Conservation (phyloP, 2,113 vertebrate species). For the Gasterosteus nipponicus region DNA sequence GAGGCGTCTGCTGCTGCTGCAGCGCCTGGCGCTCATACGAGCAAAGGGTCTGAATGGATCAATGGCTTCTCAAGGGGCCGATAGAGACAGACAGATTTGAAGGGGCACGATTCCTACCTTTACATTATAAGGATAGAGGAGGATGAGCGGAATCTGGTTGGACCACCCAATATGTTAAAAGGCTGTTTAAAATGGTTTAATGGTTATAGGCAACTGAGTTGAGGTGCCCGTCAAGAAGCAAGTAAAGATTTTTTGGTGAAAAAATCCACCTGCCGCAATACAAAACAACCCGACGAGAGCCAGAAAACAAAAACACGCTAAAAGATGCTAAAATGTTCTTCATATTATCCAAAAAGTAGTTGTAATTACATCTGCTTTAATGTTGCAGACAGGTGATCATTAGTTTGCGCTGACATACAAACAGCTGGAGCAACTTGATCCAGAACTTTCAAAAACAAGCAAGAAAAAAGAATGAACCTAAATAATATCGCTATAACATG, state of each 20-base stretch:
- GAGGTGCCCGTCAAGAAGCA: background rate
- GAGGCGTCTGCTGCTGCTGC: constrained; percentile 51
- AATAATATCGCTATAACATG: constrained; percentile 1
- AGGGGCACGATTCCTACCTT: constrained; percentile 12
- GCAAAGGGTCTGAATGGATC: constrained; percentile 68
- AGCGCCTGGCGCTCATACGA: constrained; percentile 51
- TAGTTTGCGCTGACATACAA: background rate
- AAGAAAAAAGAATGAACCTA: background rate
- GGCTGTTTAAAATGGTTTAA: background rate
- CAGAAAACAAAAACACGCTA: background rate
- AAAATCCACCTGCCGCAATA: background rate
- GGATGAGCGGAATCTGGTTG: background rate
- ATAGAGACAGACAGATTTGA: constrained; percentile 56
- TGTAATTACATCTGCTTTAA: background rate
- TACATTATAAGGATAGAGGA: constrained; percentile 34
- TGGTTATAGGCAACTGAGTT: constrained; percentile 8
- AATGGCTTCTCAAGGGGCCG: constrained; percentile 59
- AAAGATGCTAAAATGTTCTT: background rate
- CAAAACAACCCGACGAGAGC: background rate
- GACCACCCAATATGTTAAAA: constrained; percentile 1
- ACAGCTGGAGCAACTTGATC: background rate
- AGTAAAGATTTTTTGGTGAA: background rate
- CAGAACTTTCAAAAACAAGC: background rate
- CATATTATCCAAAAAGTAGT: background rate
- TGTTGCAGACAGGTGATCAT: background rate